phyloP scores from a whole-genome alignment of 2,113 vertebrate species.

The Gorsachius goisagi region DNA sequence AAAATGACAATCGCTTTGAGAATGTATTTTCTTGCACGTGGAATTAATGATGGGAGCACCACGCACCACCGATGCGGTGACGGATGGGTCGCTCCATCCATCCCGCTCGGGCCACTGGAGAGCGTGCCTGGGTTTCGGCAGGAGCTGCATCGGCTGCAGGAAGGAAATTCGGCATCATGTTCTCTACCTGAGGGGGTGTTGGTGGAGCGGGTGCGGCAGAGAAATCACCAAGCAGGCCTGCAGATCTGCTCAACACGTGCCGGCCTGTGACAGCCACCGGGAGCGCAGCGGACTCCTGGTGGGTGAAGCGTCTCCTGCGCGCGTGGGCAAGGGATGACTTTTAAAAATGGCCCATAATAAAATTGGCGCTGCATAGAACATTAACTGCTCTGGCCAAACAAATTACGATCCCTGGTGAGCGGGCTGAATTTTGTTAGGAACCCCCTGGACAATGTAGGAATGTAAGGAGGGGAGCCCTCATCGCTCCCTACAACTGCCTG shows the following conservation, averaged over 20 bases:
- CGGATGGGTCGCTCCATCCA: too few relatives aligned
- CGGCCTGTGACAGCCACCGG: background rate
- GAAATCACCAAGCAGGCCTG: background rate
- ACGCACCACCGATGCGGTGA: accelerated
- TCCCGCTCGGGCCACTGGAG: background rate
- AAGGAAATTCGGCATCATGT: accelerated
- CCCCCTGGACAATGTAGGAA: background rate
- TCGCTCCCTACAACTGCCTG: too few relatives aligned
- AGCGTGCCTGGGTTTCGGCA: background rate
- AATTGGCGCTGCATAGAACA: background rate
- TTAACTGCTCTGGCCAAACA: background rate
- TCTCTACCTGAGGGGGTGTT: too few relatives aligned
- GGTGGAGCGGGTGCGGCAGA: too few relatives aligned
- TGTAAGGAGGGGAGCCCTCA: too few relatives aligned
- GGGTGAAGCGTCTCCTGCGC: background rate
- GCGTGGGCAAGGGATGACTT: too few relatives aligned
- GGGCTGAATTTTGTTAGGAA: background rate
- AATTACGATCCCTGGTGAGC: background rate
- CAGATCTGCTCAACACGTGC: background rate
- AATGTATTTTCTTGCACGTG: background rate
- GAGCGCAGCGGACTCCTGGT: accelerated
- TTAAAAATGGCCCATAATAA: background rate
- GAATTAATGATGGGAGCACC: background rate
- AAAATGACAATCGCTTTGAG: background rate
- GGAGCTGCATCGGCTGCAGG: accelerated